These are phyloP conservation scores for Euphonia xanthogaster DNA, from an alignment of 2,797 vertebrate species.

Conservation along the genomic window DNA sequence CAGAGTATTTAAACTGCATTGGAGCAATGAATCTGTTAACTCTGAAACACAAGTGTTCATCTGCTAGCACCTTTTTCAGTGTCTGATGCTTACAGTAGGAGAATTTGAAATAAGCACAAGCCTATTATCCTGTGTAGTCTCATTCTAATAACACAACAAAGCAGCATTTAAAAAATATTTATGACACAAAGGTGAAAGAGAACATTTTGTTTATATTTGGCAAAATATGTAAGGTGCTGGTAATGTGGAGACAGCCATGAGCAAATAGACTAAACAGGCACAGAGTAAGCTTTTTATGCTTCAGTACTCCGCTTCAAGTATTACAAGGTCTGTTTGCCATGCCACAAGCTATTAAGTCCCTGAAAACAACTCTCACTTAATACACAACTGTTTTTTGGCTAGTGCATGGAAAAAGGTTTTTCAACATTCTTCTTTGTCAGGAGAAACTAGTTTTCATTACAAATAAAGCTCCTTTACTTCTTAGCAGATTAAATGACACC, in stretches of 20 bases:
- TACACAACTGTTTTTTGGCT: neutral
- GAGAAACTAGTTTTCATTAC: neutral
- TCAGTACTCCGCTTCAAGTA: neutral
- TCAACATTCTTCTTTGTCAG: neutral
- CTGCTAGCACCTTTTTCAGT: neutral
- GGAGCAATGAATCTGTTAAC: neutral
- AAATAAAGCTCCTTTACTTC: neutral
- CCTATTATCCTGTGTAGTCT: neutral
- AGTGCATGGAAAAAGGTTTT: neutral
- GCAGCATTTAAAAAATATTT: neutral
- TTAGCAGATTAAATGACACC: neutral
- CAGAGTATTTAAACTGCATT: neutral
- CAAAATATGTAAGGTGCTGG: neutral
- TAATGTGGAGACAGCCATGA: neutral
- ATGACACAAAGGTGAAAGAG: neutral
- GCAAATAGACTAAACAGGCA: neutral
- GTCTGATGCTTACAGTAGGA: neutral
- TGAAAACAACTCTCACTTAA: neutral
- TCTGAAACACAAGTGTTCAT: neutral
- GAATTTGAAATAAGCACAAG: neutral
- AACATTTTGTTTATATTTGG: neutral
- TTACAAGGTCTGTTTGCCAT: neutral
- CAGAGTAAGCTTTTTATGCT: neutral
- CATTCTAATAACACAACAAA: neutral
- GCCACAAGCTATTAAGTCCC: neutral